Conservation (phyloP, 1,140 invertebrate species). For the Holcopasites calliopsidis region DNA sequence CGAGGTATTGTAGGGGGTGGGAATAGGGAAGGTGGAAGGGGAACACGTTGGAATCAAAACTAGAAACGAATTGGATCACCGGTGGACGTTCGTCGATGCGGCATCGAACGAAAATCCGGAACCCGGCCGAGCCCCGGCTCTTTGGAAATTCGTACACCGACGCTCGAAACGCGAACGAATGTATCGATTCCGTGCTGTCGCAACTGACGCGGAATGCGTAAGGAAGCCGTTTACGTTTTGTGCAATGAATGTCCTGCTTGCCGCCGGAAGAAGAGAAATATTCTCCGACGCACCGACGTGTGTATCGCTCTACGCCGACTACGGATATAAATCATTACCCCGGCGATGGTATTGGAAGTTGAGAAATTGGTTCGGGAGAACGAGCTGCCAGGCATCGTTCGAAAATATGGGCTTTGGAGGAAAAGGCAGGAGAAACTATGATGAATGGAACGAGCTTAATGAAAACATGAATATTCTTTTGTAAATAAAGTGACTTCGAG, state of each 20-base stretch:
- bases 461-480: too few relatives aligned
- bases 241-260: constrained; percentile 15
- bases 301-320: background rate
- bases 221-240: constrained; percentile 8
- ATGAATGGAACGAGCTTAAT: too few relatives aligned
- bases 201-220: constrained; percentile 7
- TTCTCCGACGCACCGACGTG: background rate
- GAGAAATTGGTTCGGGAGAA: background rate
- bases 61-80: constrained; percentile 39
- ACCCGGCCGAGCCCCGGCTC: background rate
- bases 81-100: constrained; percentile 48
- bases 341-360: background rate
- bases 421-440: too few relatives aligned
- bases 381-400: too few relatives aligned
- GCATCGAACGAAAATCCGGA: constrained; percentile 47
- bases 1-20: background rate
- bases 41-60: background rate
- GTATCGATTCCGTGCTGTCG: constrained; percentile 1
- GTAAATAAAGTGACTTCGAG: too few relatives aligned
- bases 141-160: constrained; percentile 43
- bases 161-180: background rate
- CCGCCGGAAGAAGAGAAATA: constrained; percentile 5
- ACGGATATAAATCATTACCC: background rate
- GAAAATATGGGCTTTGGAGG: too few relatives aligned
- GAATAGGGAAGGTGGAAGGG: background rate